These are phyloP conservation scores for Ceyx margarethae DNA, from an alignment of 2,113 vertebrate genomes.

Conservation along the genomic window DNA sequence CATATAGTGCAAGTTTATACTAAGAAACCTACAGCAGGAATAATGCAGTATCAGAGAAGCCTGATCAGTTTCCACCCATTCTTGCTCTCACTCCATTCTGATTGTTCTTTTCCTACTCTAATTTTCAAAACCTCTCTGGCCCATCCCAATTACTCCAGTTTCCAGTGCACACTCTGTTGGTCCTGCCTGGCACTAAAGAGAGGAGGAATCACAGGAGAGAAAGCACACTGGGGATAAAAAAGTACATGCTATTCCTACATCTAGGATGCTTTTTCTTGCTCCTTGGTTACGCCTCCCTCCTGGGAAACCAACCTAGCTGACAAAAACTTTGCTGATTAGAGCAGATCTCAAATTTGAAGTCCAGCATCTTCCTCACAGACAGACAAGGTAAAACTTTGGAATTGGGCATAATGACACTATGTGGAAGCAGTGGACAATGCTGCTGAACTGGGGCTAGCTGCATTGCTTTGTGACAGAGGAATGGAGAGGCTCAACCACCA, in stretches of 20 bases:
- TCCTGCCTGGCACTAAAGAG: background rate
- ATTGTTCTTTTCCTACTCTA: background rate
- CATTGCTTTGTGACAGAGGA: background rate
- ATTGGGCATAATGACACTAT: background rate
- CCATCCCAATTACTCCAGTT: background rate
- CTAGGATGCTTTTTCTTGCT: background rate
- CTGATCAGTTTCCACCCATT: rapidly evolving
- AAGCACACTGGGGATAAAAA: background rate
- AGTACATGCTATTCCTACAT: background rate
- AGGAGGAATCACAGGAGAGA: background rate
- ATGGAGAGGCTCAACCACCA: background rate
- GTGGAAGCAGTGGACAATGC: background rate
- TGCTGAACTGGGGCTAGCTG: background rate
- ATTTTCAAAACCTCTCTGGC: background rate
- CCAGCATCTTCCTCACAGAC: background rate
- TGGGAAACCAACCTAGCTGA: background rate
- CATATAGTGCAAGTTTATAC: background rate
- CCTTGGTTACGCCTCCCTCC: background rate
- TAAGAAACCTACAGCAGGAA: background rate
- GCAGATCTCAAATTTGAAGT: background rate
- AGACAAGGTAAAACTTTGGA: background rate
- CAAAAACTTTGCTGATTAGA: background rate
- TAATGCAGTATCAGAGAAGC: background rate
- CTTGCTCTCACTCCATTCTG: background rate
- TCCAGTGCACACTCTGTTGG: background rate